Base-by-base conservation (phyloP, 2,797 vertebrate genomes). In the Mormyrops attenuatus region DNA sequence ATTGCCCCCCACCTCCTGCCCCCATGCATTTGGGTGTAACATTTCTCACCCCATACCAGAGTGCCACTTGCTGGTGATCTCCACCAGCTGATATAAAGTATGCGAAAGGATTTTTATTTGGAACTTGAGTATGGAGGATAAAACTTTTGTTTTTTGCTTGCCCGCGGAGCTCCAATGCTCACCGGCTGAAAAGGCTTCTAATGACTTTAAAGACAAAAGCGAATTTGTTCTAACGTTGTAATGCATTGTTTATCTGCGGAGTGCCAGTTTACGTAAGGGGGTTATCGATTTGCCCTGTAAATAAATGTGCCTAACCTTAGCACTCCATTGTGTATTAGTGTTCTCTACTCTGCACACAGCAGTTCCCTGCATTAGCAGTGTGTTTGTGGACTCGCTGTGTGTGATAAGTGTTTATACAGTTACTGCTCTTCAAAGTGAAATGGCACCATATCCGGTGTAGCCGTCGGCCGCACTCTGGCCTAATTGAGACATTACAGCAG, bases 391-490 rank as follows among this genome's bases (percentile, higher is more conserved):
- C 73, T 44, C 73, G 2, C 73, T 44, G 73, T 1, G 6, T 80
- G 38, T 44, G 73, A 80, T 80, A 20, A 80, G 38, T 80, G 73
- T 80, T 80, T 80, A 80, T 80, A 80, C 73, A 80, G 41, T 80
- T 80, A 44, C 73, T 41, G 34, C 73, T 41, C 73, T 44, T 80
- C 73, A 44, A n/a, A 44, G 73, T 80, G 41, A 41, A 80, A 80
- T 80, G 38, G 20, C 73, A 44, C 73, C 41, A 44, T 80, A 44
- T 44, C 73, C 73, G 38, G 38, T n/a, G 5, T 6, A 80, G 73
- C 15, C 2, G 17, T 44, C 20, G 34, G 38, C 41, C 17, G 15
- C 38, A n/a, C 34, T 20, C 38, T 20, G 73, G 34, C 73, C 73
- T 80, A 80, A 80, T 20, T 80, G 73, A 44, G 38, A 20, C 73